Evolutionary conservation across 2,888 invertebrate genomes (phyloP).

Genomic region (Folsomia candida): DNA sequence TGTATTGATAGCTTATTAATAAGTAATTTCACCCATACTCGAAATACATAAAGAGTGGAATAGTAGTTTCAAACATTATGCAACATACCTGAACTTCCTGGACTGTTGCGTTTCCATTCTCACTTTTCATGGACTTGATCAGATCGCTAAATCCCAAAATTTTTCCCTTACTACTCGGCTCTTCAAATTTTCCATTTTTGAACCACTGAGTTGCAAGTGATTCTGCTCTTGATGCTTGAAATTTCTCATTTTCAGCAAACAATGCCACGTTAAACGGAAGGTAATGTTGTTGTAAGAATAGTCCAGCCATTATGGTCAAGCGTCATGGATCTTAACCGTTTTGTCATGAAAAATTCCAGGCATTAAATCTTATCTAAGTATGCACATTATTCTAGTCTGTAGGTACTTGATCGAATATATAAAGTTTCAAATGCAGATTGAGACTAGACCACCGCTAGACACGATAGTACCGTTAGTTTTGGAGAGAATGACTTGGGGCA

Average conservation of each 20-base stretch:
- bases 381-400: too few species aligned
- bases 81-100: conserved; percentile 42
- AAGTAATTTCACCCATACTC: too few species aligned
- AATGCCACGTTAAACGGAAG: conserved; percentile 38
- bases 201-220: conserved; percentile 24
- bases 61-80: too few species aligned
- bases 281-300: conserved; percentile 43
- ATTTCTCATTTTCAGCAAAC: conserved; percentile 31
- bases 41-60: too few species aligned
- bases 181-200: conserved; percentile 38
- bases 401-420: too few species aligned
- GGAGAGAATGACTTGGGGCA: not conserved
- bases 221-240: conserved; percentile 31
- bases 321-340: not conserved
- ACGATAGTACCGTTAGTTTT: not conserved
- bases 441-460: not conserved
- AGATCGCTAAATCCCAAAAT: conserved; percentile 42
- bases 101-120: conserved; percentile 39
- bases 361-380: too few species aligned
- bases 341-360: not conserved
- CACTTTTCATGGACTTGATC: conserved; percentile 44
- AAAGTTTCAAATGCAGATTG: not conserved
- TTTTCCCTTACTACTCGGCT: conserved; percentile 35
- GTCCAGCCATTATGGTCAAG: conserved; percentile 36
- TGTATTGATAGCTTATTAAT: too few species aligned